A percentile compares a stretch with the other conserved stretches of the same genome.
phyloP scores from a whole-genome alignment of 1,140 invertebrate genomes.

The Holotrichia oblita region DNA sequence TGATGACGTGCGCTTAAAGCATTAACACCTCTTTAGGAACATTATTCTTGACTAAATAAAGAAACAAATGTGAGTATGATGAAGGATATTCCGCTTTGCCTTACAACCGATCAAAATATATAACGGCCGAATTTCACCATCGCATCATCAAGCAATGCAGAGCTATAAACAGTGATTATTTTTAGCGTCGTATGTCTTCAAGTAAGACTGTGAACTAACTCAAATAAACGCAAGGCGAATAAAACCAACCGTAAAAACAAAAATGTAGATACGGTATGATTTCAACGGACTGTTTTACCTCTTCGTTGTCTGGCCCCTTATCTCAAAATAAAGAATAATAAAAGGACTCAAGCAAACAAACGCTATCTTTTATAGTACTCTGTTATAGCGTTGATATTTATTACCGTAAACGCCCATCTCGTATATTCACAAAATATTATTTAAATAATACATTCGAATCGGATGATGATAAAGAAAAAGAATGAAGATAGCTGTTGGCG shows the following conservation, averaged over 20 bases:
- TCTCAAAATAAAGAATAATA: conserved; percentile 11
- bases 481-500: background rate
- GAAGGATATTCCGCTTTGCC: background rate
- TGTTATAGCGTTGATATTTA: conserved; percentile 13
- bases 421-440: conserved; percentile 28
- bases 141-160: background rate
- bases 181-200: background rate
- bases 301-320: background rate
- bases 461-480: background rate
- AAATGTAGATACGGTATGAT: conserved; percentile 3
- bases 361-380: background rate
- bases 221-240: conserved; percentile 5
- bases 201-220: conserved; percentile 3
- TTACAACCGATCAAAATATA: background rate
- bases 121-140: background rate
- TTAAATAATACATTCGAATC: conserved; percentile 2
- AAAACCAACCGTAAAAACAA: background rate
- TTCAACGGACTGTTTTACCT: background rate
- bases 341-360: conserved; percentile 13
- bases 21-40: conserved; percentile 10
- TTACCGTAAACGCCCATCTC: conserved; percentile 22
- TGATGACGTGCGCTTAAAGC: background rate
- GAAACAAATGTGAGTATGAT: background rate
- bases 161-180: background rate
- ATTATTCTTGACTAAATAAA: background rate